Evolutionary conservation across 1,140 invertebrate species (phyloP), one percentile per base, ranked within the genome.

Genomic region (Macrostomum lignano): DNA sequence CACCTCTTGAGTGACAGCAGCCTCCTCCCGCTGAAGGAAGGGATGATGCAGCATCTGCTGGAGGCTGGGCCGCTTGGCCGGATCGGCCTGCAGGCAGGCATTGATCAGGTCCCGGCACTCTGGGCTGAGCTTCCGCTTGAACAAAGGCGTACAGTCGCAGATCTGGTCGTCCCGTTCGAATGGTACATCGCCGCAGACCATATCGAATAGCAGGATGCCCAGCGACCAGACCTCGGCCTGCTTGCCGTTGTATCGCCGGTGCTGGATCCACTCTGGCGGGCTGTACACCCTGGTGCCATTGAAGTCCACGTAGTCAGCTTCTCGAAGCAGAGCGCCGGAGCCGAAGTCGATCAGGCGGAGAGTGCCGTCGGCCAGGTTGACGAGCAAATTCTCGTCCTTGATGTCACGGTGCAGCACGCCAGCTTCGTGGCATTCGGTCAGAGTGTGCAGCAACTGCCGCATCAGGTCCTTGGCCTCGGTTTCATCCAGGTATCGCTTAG

Each of bases 101-200:
- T 5, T 14, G 4, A 28, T 28, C 9, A 28, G 19, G 19, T 28
- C 26, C 19, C 9, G 26, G 19, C 26, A 28, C 19, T 28, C 26
- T 9, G 26, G 3, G n/a, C n/a, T n/a, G n/a, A n/a, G n/a, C n/a
- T n/a, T n/a, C n/a, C n/a, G n/a, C n/a, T n/a, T n/a, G n/a, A n/a
- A n/a, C n/a, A n/a, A n/a, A n/a, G n/a, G n/a, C n/a, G n/a, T n/a
- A n/a, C n/a, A n/a, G n/a, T n/a, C n/a, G n/a, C n/a, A n/a, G n/a
- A 71, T 71, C 45, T 70, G 65, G 32, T 68, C 61, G 45, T 71
- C 69, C 36, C 60, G 51, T 46, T 70, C 66, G 47, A 70, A 71
- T 13, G 69, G 69, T 49, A 71, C 69, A 48, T 72, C 67, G 11
- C 69, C 69, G 44, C 65, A 67, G 10, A 72, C 65, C 65, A 72